These are phyloP conservation scores for Bovichtus diacanthus DNA, from an alignment of 2,797 vertebrate species.

Conservation along the genomic window DNA sequence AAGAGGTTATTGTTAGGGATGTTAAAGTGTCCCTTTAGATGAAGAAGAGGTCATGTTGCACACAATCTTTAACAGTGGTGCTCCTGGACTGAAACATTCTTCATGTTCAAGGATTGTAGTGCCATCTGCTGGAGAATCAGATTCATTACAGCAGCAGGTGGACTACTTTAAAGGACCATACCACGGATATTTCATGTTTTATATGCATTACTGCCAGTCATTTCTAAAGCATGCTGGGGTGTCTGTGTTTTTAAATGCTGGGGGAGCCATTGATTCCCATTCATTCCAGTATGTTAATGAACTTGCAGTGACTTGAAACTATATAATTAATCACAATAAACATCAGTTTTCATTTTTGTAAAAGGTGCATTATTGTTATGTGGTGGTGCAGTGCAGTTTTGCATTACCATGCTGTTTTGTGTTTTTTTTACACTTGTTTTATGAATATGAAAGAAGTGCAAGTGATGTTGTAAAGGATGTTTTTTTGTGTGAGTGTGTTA, in stretches of 20 bases:
- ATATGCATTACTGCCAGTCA: not conserved
- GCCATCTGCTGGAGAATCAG: conserved; percentile 41
- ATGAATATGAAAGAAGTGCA: too few species aligned
- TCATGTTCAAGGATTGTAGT: not conserved
- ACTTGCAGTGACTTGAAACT: not conserved
- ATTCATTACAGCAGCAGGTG: not conserved
- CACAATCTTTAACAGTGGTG: not conserved
- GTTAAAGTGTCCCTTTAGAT: not conserved
- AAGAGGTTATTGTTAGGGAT: not conserved
- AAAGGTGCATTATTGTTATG: not conserved
- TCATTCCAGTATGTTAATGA: not conserved
- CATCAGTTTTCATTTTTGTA: not conserved
- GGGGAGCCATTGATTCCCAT: not conserved
- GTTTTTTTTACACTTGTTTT: not conserved
- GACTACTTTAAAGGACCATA: not conserved
- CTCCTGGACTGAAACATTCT: not conserved
- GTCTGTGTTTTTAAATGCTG: too few species aligned
- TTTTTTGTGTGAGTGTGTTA: not conserved
- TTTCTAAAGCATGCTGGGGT: too few species aligned
- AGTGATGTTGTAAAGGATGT: not conserved
- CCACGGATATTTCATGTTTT: not conserved
- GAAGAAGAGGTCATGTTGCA: not conserved
- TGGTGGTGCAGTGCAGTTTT: not conserved
- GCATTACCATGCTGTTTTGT: not conserved
- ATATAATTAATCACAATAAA: not conserved